These are phyloP conservation scores for Acleris cristana DNA, from an alignment of 2,888 invertebrate genomes.

Conservation along the genomic window DNA sequence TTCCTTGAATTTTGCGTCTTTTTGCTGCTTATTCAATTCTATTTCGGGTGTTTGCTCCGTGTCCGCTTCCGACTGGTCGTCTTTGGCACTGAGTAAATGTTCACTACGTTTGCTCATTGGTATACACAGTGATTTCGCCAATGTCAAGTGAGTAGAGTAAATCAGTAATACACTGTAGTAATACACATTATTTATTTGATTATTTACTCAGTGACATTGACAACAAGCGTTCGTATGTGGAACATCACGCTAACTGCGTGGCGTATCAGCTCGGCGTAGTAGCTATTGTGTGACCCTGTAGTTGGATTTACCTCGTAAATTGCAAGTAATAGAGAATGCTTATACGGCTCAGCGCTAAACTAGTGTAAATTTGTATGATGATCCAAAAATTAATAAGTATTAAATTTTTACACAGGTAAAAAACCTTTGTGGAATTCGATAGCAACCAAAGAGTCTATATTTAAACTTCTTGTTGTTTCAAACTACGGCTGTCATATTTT, in stretches of 20 bases:
- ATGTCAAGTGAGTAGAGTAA: too few species aligned
- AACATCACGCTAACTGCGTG: conserved; percentile 54
- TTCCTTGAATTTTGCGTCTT: conserved; percentile 60
- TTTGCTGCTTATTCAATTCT: conserved; percentile 50
- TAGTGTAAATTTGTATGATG: conserved; percentile 1
- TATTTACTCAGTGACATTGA: too few species aligned
- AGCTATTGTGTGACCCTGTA: conserved; percentile 67
- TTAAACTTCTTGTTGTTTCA: neutral
- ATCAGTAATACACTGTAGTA: too few species aligned
- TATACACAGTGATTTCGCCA: too few species aligned
- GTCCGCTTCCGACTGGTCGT: conserved; percentile 70
- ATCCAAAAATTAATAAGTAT: neutral
- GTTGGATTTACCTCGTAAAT: conserved; percentile 48
- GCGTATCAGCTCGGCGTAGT: conserved; percentile 23
- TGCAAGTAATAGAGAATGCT: conserved; percentile 43
- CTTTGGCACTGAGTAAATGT: too few species aligned
- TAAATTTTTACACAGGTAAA: neutral
- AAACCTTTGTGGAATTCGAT: too few species aligned
- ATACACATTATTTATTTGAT: too few species aligned
- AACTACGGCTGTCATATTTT: neutral
- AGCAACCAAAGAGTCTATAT: neutral
- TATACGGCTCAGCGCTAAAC: conserved; percentile 4
- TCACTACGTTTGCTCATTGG: too few species aligned
- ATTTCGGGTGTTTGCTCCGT: conserved; percentile 72
- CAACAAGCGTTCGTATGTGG: conserved; percentile 60